phyloP scores from a whole-genome alignment of 2,888 invertebrate species.

The Cerceris rybyensis region DNA sequence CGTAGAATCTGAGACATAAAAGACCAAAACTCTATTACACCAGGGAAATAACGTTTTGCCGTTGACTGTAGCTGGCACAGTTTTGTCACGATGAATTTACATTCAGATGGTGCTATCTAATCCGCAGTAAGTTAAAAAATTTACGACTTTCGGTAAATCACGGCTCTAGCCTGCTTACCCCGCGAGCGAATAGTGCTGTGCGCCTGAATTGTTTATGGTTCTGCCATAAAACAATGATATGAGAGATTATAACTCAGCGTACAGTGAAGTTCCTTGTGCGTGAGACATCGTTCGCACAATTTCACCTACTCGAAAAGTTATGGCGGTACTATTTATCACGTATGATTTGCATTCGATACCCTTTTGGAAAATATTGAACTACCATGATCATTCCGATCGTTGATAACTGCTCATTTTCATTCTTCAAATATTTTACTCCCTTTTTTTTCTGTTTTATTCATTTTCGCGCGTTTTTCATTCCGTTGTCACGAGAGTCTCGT shows the following conservation, averaged over 20 bases:
- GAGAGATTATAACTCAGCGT: slow-evolving; percentile 71
- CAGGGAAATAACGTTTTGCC: slow-evolving; percentile 47
- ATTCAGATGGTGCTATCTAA: slow-evolving; percentile 74
- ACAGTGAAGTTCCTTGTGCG: slow-evolving; percentile 58
- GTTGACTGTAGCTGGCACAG: slow-evolving; percentile 58
- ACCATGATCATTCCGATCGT: background rate
- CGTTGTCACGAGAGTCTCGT: too few species aligned
- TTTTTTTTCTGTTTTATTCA: background rate
- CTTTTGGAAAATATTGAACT: background rate
- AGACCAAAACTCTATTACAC: slow-evolving; percentile 38
- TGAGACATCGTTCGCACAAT: slow-evolving; percentile 45
- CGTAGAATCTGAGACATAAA: slow-evolving; percentile 38
- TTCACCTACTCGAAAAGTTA: slow-evolving; percentile 50
- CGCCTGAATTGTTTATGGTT: slow-evolving; percentile 72
- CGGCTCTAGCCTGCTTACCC: slow-evolving; percentile 54
- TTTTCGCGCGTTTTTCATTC: background rate
- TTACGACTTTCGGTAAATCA: slow-evolving; percentile 77
- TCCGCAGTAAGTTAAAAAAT: slow-evolving; percentile 76
- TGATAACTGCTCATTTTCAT: background rate
- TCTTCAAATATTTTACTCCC: background rate
- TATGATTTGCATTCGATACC: background rate
- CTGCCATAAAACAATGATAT: slow-evolving; percentile 76
- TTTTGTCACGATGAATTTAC: slow-evolving; percentile 69
- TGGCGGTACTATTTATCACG: slow-evolving; percentile 49
- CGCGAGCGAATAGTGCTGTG: slow-evolving; percentile 59